phyloP scores from a whole-genome alignment of 2,888 invertebrate species.

The Drosophila ustulata region DNA sequence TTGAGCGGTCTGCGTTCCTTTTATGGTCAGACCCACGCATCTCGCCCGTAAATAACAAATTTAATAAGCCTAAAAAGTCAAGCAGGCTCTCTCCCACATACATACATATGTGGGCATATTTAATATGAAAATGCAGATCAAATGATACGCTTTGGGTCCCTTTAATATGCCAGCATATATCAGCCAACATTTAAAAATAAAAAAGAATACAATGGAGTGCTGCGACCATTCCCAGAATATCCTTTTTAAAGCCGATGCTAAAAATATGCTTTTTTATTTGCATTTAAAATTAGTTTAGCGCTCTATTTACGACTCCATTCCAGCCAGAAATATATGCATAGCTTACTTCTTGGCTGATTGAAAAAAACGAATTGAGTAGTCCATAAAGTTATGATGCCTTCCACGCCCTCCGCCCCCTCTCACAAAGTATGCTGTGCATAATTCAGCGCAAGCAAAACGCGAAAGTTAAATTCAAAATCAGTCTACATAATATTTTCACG shows the following conservation, averaged over 20 bases:
- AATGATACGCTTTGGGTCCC: constrained; percentile 12
- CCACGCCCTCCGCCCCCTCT: background rate
- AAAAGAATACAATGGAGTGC: background rate
- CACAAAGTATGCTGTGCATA: constrained; percentile 6
- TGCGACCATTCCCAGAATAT: background rate
- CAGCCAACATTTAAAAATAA: background rate
- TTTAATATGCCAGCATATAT: constrained; percentile 1
- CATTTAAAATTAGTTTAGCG: background rate
- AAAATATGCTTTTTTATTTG: constrained; percentile 2
- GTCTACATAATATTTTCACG: background rate
- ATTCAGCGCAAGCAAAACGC: background rate
- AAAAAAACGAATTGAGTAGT: constrained; percentile 3
- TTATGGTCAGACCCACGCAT: constrained; percentile 56
- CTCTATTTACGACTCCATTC: background rate
- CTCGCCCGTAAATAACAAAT: constrained; percentile 68
- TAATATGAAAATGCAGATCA: constrained; percentile 12
- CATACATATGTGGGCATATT: constrained; percentile 11
- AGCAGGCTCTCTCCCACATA: background rate
- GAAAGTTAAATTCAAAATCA: constrained; percentile 7
- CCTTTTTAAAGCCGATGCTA: background rate
- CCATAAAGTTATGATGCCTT: constrained; percentile 3
- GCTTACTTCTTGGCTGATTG: constrained; percentile 4
- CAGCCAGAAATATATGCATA: background rate
- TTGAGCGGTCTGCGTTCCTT: constrained; percentile 23
- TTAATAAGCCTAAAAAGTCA: constrained; percentile 65